A percentile compares a stretch with the other conserved stretches of the same genome.
Evolutionary conservation across 2,113 vertebrate genomes (phyloP).

Genomic region (Alces alces): DNA sequence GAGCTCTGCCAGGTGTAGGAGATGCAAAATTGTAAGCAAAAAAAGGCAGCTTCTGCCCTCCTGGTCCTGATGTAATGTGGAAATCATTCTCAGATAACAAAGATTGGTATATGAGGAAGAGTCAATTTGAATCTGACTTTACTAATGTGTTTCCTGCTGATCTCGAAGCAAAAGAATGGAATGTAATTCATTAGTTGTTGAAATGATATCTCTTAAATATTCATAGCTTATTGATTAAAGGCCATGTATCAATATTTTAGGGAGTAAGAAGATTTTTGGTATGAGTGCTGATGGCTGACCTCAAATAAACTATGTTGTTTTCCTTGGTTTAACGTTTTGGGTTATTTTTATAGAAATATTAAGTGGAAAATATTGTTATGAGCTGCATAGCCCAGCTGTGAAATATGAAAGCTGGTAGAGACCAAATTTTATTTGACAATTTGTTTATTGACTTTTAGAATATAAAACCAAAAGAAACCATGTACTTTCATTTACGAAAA

Average conservation of each 20-base stretch:
- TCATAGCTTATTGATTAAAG: neutral
- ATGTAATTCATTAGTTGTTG: neutral
- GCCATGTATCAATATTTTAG: neutral
- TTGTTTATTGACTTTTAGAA: conserved; percentile 60
- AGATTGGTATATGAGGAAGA: neutral
- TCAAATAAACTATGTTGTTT: neutral
- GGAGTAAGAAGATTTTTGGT: neutral
- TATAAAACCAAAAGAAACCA: conserved; percentile 36
- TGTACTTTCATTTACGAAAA: conserved; percentile 48
- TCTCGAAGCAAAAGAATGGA: neutral
- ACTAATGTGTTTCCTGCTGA: neutral
- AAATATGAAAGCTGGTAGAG: conserved; percentile 20
- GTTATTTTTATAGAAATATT: conserved; percentile 17
- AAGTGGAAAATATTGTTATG: neutral
- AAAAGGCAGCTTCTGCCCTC: neutral
- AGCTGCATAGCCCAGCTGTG: neutral
- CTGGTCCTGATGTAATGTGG: neutral
- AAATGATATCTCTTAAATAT: conserved; percentile 10
- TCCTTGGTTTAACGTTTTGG: neutral
- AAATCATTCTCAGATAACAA: neutral
- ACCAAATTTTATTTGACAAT: conserved; percentile 34
- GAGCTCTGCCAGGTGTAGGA: neutral
- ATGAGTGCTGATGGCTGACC: neutral
- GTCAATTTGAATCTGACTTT: neutral
- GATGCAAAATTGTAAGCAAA: neutral